Evolutionary conservation across 1,140 invertebrate genomes (phyloP).

Genomic region (Dendroctonus valens): DNA sequence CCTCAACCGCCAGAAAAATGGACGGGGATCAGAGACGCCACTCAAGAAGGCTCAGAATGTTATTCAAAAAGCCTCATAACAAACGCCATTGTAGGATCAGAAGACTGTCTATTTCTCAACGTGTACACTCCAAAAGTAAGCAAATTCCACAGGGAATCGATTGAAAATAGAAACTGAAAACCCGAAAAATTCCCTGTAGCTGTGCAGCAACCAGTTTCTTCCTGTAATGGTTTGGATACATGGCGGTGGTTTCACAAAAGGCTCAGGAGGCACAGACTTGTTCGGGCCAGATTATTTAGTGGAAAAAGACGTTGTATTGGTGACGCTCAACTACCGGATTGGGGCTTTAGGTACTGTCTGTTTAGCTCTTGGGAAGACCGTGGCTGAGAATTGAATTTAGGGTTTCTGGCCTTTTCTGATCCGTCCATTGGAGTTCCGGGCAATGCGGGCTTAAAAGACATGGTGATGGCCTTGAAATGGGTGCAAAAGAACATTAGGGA

Average conservation of each 20-base stretch:
- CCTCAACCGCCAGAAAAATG: constrained; percentile 56
- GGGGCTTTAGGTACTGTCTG: constrained; percentile 48
- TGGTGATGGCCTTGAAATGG: constrained; percentile 58
- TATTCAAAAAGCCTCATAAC: constrained; percentile 47
- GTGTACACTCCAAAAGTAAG: constrained; percentile 65
- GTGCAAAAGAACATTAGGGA: constrained; percentile 54
- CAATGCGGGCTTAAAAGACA: constrained; percentile 64
- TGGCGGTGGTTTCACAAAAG: constrained; percentile 27
- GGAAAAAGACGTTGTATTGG: constrained; percentile 55
- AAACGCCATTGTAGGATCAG: constrained; percentile 45
- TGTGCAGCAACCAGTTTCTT: constrained; percentile 54
- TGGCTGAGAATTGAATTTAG: constrained; percentile 23
- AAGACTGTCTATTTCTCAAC: constrained; percentile 83
- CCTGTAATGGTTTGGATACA: constrained; percentile 36
- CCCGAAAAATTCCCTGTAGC: not conserved
- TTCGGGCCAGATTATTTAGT: constrained; percentile 63
- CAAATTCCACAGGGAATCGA: not conserved
- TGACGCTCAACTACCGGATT: constrained; percentile 54
- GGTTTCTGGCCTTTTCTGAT: constrained; percentile 45
- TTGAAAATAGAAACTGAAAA: too few species aligned
- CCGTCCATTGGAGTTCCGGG: constrained; percentile 52
- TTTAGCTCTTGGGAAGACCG: not conserved
- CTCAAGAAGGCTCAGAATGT: constrained; percentile 52
- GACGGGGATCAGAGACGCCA: constrained; percentile 56
- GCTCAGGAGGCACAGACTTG: constrained; percentile 50